Percentiles rank a stretch among this genome's conserved stretches.
phyloP scores from a whole-genome alignment of 2,113 vertebrate species.

The Melospiza georgiana region DNA sequence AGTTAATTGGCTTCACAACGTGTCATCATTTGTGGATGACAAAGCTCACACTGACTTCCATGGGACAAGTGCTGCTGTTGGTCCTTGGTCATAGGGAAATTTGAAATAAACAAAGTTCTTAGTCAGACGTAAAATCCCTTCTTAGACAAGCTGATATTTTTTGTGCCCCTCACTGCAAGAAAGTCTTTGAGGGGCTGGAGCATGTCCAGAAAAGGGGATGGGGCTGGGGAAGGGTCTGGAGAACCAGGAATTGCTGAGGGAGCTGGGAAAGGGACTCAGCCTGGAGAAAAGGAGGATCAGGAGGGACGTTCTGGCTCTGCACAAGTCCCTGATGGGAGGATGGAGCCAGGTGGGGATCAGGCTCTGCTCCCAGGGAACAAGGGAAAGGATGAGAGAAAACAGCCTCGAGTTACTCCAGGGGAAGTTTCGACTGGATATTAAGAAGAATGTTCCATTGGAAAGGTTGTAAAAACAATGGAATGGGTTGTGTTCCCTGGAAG shows the following conservation, averaged over 20 bases:
- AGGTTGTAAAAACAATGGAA: neutral
- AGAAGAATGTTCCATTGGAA: neutral
- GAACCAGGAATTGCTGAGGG: neutral
- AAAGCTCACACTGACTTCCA: neutral
- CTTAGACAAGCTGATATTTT: neutral
- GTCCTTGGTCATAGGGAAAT: neutral
- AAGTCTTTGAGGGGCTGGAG: neutral
- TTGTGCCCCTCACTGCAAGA: neutral
- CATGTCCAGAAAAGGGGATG: rapidly evolving
- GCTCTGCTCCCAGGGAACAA: neutral
- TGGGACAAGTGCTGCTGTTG: rapidly evolving
- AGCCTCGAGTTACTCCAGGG: neutral
- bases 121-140: neutral
- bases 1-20: neutral
- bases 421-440: neutral
- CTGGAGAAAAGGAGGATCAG: neutral
- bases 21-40: rapidly evolving
- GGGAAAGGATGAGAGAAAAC: neutral
- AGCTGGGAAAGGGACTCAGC: neutral
- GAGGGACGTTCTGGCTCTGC: rapidly evolving
- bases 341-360: rapidly evolving
- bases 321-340: neutral
- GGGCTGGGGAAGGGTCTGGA: neutral
- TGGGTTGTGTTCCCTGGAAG: neutral
- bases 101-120: neutral